Conservation (phyloP, 2,113 vertebrate genomes). For the Larimichthys polyactis region DNA sequence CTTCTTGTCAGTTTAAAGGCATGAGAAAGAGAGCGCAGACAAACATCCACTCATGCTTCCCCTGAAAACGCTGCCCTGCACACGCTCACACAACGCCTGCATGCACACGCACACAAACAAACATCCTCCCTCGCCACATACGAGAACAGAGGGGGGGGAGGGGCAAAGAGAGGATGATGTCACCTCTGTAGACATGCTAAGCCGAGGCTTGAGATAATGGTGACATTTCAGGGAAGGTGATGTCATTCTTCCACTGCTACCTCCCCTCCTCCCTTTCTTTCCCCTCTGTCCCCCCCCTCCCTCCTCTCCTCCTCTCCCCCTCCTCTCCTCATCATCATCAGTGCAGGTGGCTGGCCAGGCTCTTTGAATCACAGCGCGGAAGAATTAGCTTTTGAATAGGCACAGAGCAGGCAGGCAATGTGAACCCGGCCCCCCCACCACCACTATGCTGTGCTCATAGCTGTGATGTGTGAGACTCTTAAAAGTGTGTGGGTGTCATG, state of each 20-base stretch:
- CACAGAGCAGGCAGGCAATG: constrained; percentile 46
- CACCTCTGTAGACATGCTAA: constrained; percentile 78
- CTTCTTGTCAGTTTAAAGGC: constrained; percentile 36
- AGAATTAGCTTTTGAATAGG: constrained; percentile 76
- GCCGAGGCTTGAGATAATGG: constrained; percentile 83
- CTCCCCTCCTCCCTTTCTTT: constrained; percentile 52
- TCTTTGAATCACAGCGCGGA: constrained; percentile 59
- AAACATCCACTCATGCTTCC: constrained; percentile 66
- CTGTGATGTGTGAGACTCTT: constrained; percentile 60
- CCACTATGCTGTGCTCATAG: constrained; percentile 29
- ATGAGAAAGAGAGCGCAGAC: constrained; percentile 50
- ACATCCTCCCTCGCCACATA: constrained; percentile 43
- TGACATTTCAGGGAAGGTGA: constrained; percentile 84
- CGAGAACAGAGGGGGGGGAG: constrained; percentile 69
- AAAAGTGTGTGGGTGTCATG: constrained; percentile 65
- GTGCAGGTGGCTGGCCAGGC: constrained; percentile 76
- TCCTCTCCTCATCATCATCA: constrained; percentile 36
- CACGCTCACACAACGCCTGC: constrained; percentile 39
- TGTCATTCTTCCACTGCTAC: constrained; percentile 79
- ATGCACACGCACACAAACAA: constrained; percentile 63
- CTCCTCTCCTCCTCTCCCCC: not conserved
- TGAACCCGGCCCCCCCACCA: constrained; percentile 31
- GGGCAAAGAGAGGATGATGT: constrained; percentile 78
- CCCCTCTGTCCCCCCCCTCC: not conserved
- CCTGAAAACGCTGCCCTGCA: constrained; percentile 40